Evolutionary conservation across 2,888 invertebrate genomes (phyloP), one percentile per base, ranked within the genome.

Genomic region (Gastrophysa polygoni): DNA sequence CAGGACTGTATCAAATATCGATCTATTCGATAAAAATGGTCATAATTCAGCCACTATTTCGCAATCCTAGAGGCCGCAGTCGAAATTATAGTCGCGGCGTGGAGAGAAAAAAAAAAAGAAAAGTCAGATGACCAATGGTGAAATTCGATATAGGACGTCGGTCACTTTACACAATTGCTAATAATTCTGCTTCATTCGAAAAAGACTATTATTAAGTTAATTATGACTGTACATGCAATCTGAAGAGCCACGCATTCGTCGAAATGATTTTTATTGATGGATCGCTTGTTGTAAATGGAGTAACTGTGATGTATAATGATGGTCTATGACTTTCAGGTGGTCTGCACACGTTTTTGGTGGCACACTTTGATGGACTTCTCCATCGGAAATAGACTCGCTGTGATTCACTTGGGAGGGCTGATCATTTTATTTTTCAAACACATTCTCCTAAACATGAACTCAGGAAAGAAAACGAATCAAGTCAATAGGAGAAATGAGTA

Each of bases 1-100:
- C 59, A 57, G 65, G 70, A 69, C 69, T 70, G 71, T 69, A 70
- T 67, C 70, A 69, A 72, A 71, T 72, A 54, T 54, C 54, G 43
- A 54, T 43, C 43, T 70, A 68, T 64, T 63, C 64, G 65, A 71
- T 68, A 71, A 72, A 72, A 71, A 70, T 70, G 56, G 47, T 57
- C 66, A 68, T 71, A 71, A 67, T 64, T 71, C 63, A 65, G 67
- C 14, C 61, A 59, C 43, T 64, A 61, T 70, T 61, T 68, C 61
- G 68, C 68, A 70, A 68, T 63, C 63, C 61, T 59, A 61, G 63
- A 32, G 64, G 44, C 57, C 59, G 68, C 66, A 59, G 64, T 59
- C 46, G 43, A 61, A 68, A 69, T 67, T 66, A 67, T 61, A 61
- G 62, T 44, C 58, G n/a, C n/a, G n/a, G 59, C 50, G 47, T 46